phyloP scores from a whole-genome alignment of 2,888 invertebrate species.

The Torymus auratus region DNA sequence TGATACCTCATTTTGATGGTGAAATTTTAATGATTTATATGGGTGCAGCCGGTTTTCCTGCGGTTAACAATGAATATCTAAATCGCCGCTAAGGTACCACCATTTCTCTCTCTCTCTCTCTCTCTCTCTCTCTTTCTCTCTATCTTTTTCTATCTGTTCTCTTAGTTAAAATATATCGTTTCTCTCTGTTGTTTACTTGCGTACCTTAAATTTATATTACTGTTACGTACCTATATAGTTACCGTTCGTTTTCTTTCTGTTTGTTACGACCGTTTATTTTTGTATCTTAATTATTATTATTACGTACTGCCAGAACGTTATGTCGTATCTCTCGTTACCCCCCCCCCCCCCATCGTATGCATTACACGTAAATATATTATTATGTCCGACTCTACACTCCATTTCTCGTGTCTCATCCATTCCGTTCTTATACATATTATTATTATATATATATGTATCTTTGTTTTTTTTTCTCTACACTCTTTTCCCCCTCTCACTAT shows the following conservation, averaged over 20 bases:
- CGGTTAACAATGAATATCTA: slow-evolving; percentile 79
- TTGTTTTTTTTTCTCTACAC: background rate
- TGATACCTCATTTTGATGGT: slow-evolving; percentile 72
- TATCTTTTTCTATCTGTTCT: slow-evolving; percentile 4
- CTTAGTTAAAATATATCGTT: slow-evolving; percentile 4
- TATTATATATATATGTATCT: slow-evolving; percentile 6
- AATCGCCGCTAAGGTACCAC: slow-evolving; percentile 74
- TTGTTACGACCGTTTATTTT: slow-evolving; percentile 12
- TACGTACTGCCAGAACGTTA: slow-evolving; percentile 1
- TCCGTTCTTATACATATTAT: background rate
- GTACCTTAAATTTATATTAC: background rate
- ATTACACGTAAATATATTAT: too few relatives aligned
- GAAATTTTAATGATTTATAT: slow-evolving; percentile 75
- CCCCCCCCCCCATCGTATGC: too few relatives aligned
- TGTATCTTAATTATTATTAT: background rate
- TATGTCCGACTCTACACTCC: too few relatives aligned
- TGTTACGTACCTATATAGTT: background rate
- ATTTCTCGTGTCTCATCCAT: too few relatives aligned
- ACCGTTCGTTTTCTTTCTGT: slow-evolving; percentile 13
- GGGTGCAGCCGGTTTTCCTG: slow-evolving; percentile 81
- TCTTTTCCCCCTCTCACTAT: background rate
- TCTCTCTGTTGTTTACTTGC: slow-evolving; percentile 3
- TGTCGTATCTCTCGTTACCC: too few relatives aligned
- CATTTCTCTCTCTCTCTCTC: slow-evolving; percentile 69
- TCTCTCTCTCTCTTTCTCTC: background rate